Conservation (phyloP, 2,797 vertebrate genomes). For the Takifugu rubripes region DNA sequence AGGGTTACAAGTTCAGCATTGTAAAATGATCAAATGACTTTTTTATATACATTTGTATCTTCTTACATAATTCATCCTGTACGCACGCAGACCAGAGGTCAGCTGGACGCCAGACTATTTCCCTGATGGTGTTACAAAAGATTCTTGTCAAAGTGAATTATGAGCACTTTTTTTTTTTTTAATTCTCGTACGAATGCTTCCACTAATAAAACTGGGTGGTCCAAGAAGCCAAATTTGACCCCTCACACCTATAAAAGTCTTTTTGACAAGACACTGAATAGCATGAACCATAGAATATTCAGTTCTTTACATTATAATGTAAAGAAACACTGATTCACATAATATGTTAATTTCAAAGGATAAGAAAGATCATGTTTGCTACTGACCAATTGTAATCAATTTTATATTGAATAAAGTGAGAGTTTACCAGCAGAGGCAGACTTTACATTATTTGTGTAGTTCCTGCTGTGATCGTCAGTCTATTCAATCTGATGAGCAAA, state of each 20-base stretch:
- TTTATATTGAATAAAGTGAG: neutral
- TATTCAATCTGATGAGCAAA: no score
- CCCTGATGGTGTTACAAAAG: constrained; percentile 44
- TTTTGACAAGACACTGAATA: constrained; percentile 39
- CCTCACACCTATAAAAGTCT: constrained; percentile 44
- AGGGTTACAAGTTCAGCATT: no score
- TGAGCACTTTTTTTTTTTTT: constrained; percentile 44
- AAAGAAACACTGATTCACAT: constrained; percentile 49
- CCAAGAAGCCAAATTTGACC: constrained; percentile 58
- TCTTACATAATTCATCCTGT: constrained; percentile 36
- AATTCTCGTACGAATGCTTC: constrained; percentile 43
- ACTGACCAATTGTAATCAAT: constrained; percentile 10
- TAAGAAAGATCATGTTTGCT: constrained; percentile 37
- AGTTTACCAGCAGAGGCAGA: constrained; percentile 49
- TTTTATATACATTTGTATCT: constrained; percentile 30
- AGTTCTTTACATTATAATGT: constrained; percentile 45
- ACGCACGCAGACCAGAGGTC: constrained; percentile 46
- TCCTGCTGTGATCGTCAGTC: no score
- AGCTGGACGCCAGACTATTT: constrained; percentile 50
- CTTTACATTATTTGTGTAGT: constrained; percentile 9
- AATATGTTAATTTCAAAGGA: constrained; percentile 44
- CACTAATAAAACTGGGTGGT: constrained; percentile 69
- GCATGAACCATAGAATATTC: constrained; percentile 44
- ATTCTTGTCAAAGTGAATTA: constrained; percentile 57
- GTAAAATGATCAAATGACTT: constrained; percentile 14